Conservation (phyloP, 2,888 invertebrate species). For the Argyresthia albistria region DNA sequence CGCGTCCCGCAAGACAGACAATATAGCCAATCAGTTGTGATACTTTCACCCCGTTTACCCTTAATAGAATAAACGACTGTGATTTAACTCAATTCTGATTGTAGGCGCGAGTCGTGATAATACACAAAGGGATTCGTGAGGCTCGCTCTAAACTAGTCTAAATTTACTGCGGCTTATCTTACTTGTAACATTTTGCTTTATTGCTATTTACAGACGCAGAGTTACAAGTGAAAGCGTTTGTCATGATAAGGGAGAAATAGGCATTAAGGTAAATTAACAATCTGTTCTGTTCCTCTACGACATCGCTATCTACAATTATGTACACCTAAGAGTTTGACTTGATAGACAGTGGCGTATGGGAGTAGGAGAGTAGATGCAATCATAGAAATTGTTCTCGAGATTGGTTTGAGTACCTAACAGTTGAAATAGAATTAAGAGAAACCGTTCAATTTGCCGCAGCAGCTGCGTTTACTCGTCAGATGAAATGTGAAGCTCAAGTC, state of each 20-base stretch:
- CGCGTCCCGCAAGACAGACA: slow-evolving; percentile 21
- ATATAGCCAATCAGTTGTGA: slow-evolving; percentile 55
- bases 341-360: slow-evolving; percentile 13
- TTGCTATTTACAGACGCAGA: neutral
- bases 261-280: too few species aligned
- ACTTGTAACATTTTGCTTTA: neutral
- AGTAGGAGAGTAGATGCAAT: slow-evolving; percentile 31
- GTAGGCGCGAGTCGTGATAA: slow-evolving; percentile 59
- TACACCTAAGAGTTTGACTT: slow-evolving; percentile 2
- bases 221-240: slow-evolving; percentile 1
- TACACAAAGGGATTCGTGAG: slow-evolving; percentile 61
- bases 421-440: slow-evolving; percentile 34
- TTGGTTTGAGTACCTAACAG: slow-evolving; percentile 21
- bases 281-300: too few species aligned
- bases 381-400: slow-evolving; percentile 35
- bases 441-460: slow-evolving; percentile 42
- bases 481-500: too few species aligned
- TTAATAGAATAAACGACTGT: slow-evolving; percentile 45
- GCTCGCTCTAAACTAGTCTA: slow-evolving; percentile 55
- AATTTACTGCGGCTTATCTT: slow-evolving; percentile 25
- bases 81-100: slow-evolving; percentile 36
- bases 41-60: slow-evolving; percentile 58
- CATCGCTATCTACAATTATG: too few species aligned
- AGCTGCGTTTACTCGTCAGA: slow-evolving; percentile 1
- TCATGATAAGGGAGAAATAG: neutral